Evolutionary conservation across 2,797 vertebrate genomes (phyloP).

Genomic region (Amblyopsis hoosieri): DNA sequence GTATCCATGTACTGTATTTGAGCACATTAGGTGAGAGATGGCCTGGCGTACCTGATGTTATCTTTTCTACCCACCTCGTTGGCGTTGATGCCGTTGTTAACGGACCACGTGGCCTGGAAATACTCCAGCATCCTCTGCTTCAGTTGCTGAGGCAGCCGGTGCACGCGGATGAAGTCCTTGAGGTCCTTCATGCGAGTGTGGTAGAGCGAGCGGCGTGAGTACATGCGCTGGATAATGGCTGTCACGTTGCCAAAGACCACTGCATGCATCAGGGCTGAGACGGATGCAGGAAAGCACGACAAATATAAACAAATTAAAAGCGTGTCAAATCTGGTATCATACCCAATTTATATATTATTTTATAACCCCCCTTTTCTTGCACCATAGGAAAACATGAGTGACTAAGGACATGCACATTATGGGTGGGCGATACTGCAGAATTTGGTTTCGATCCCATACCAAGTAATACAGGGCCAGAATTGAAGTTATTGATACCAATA

Average conservation of each 20-base stretch:
- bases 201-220: slow-evolving; percentile 92
- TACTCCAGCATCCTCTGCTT: slow-evolving; percentile 96
- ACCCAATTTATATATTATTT: no score
- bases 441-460: no score
- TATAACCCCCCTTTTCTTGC: no score
- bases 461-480: no score
- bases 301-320: not conserved
- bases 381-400: no score
- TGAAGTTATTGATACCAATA: no score
- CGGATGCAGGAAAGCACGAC: not conserved
- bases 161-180: slow-evolving; percentile 93
- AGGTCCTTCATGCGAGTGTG: slow-evolving; percentile 96
- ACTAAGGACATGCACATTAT: no score
- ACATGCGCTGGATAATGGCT: slow-evolving; percentile 98
- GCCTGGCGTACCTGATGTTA: no score
- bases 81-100: slow-evolving; percentile 94
- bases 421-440: no score
- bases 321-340: not conserved
- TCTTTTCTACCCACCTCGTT: slow-evolving; percentile 84
- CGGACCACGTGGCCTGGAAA: slow-evolving; percentile 96
- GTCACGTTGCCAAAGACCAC: slow-evolving; percentile 97
- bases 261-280: slow-evolving; percentile 92
- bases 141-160: slow-evolving; percentile 90
- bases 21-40: no score
- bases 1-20: no score